Evolutionary conservation across 2,113 vertebrate genomes (phyloP).

Genomic region (Coptodon bakossiorum): DNA sequence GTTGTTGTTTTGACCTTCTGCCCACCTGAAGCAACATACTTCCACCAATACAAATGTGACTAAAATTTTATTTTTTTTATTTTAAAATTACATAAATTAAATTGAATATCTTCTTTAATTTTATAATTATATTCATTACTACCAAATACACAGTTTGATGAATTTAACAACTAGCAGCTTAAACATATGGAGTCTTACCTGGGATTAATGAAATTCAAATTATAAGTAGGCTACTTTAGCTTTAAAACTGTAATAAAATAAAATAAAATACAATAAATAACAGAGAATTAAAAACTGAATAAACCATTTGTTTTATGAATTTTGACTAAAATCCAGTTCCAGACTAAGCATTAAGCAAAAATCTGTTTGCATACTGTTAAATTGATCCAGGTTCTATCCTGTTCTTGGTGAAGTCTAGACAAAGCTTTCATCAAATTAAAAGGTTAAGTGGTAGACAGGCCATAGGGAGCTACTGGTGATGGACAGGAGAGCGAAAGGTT

Average conservation of each 20-base stretch:
- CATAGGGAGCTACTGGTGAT: neutral
- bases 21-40: neutral
- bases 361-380: neutral
- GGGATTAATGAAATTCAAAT: neutral
- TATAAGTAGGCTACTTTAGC: neutral
- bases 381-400: neutral
- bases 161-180: neutral
- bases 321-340: neutral
- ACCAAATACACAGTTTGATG: neutral
- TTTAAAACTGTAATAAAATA: neutral
- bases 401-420: neutral
- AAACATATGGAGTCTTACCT: neutral
- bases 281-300: neutral
- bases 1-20: neutral
- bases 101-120: neutral
- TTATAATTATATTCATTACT: accelerated
- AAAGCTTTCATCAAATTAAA: neutral
- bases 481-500: neutral
- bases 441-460: accelerated
- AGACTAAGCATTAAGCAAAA: neutral
- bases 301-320: accelerated
- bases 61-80: neutral
- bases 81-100: neutral
- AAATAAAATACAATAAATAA: neutral
- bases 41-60: neutral